Evolutionary conservation across 1,140 invertebrate species (phyloP).

Genomic region (Bombus difficillimus): DNA sequence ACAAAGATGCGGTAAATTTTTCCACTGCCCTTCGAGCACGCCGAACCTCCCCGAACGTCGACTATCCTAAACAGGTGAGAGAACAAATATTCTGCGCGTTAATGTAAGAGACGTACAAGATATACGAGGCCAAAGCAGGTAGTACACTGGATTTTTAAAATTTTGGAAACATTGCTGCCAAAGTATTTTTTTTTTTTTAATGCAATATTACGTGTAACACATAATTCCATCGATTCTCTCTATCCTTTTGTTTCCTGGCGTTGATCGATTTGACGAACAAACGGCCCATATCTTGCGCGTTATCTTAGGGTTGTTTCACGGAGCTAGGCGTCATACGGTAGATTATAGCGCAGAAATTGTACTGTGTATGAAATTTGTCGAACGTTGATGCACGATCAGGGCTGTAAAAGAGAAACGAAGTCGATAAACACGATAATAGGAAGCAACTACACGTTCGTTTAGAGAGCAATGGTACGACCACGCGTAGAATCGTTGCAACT

Average conservation of each 20-base stretch:
- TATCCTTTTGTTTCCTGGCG: too few species aligned
- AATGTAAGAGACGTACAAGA: background rate
- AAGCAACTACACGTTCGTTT: background rate
- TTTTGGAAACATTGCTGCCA: too few species aligned
- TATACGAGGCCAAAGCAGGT: background rate
- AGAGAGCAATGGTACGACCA: background rate
- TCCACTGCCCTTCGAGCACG: conserved; percentile 2
- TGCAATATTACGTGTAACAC: accelerated
- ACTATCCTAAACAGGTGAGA: conserved; percentile 54
- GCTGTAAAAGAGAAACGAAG: background rate
- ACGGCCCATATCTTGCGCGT: too few species aligned
- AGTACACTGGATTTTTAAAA: too few species aligned
- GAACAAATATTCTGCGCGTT: background rate
- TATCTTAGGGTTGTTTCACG: too few species aligned
- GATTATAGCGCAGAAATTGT: background rate
- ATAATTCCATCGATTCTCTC: too few species aligned
- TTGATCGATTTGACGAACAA: too few species aligned
- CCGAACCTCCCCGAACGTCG: conserved; percentile 14
- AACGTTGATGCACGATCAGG: background rate
- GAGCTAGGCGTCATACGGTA: too few species aligned
- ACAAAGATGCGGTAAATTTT: conserved; percentile 60
- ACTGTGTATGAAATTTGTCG: background rate
- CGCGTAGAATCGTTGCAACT: conserved; percentile 4
- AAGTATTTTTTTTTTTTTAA: too few species aligned
- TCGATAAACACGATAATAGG: background rate